These are phyloP conservation scores for Cephus pulcher DNA, from an alignment of 2,888 invertebrate species.

Conservation along the genomic window DNA sequence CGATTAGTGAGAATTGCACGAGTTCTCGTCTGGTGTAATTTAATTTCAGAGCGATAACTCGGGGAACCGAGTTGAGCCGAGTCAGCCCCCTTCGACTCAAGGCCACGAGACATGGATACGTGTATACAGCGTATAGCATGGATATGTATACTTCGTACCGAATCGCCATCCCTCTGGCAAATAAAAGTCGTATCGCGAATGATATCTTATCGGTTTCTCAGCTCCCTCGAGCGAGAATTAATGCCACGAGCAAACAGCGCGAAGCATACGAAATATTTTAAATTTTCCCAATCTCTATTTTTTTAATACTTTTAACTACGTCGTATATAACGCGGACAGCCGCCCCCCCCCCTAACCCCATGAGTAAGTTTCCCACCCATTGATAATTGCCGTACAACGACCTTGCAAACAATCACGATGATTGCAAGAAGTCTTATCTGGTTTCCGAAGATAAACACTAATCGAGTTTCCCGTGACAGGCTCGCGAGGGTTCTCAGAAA, in stretches of 20 bases:
- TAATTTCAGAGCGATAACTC: not conserved
- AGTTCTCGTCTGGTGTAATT: not conserved
- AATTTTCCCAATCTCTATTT: not conserved
- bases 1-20: not conserved
- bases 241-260: conserved; percentile 42
- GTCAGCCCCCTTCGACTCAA: not conserved
- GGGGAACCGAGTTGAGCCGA: not conserved
- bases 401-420: not conserved
- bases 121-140: too few species aligned
- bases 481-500: not conserved
- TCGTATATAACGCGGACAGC: not conserved
- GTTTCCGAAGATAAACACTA: not conserved
- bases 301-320: not conserved
- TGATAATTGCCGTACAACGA: not conserved
- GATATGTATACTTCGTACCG: not conserved
- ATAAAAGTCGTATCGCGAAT: conserved; percentile 27
- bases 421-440: not conserved
- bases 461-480: not conserved
- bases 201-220: conserved; percentile 44
- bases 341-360: fast-evolving
- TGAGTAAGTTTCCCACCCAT: not conserved
- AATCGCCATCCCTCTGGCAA: conserved; percentile 14
- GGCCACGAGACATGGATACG: not conserved
- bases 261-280: not conserved
- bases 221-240: conserved; percentile 34